Evolutionary conservation across 2,888 invertebrate genomes (phyloP), one percentile per base, ranked within the genome.

Genomic region (Spicauda simplicius): DNA sequence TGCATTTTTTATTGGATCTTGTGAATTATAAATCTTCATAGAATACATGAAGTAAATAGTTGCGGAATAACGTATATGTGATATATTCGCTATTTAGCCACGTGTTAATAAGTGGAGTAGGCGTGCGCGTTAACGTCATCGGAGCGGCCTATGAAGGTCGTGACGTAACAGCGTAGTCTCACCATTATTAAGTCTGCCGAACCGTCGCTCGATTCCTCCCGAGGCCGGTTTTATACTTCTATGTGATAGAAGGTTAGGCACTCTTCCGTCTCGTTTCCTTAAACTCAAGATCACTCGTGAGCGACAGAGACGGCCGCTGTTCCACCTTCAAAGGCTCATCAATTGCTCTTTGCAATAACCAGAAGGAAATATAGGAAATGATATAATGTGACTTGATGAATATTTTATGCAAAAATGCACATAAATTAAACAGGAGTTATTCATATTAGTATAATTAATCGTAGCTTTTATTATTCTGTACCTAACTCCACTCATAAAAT

Each of bases 61-160:
- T 52, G 20, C 25, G 19, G 25, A 33, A 20, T 53, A 53, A 5
- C 25, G 25, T 4, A 25, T 25, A 25, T 25, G 18, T 37, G 53
- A 61, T 41, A 55, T 66, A 41, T 64, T 66, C 66, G 63, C 82
- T 83, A 79, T 83, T 80, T 78, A 76, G 80, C 80, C 85, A 87
- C 86, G 85, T 88, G 88, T 81, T 79, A 82, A 83, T 78, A 82
- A 79, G 84, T 57, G 60, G 54, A 70, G 72, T 86, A 86, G 89
- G 88, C 85, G 87, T 85, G 84, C 85, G 82, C 77, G 75, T 70
- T 82, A 79, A 90, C 90, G 90, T 90, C 90, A 90, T 82, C 77
- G 77, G 80, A 78, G 79, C 80, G 80, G 84, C 81, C 80, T 80
- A 83, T 80, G 88, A 90, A 91, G 91, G 91, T 86, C 90, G 86